These are phyloP conservation scores for Pseudoatta argentina DNA, from an alignment of 1,140 invertebrate genomes.

Conservation along the genomic window DNA sequence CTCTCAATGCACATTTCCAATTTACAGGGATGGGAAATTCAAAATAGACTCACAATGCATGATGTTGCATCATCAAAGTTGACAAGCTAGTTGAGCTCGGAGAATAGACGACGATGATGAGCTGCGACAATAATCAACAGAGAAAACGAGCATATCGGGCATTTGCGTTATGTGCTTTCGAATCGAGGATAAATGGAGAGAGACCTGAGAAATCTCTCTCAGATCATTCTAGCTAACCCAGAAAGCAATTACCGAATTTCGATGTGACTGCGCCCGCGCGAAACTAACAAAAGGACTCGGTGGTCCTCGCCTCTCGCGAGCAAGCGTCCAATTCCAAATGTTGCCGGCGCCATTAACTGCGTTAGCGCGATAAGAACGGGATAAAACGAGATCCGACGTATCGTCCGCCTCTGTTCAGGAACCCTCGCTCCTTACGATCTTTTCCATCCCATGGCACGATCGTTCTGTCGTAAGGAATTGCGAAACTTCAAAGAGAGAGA, in stretches of 20 bases:
- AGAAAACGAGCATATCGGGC: slow-evolving; percentile 19
- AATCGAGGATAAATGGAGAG: slow-evolving; percentile 38
- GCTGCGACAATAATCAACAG: slow-evolving; percentile 20
- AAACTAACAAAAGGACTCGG: slow-evolving; percentile 75
- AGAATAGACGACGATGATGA: slow-evolving; percentile 39
- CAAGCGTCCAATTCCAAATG: slow-evolving; percentile 60
- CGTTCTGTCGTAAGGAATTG: neutral
- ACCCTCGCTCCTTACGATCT: slow-evolving; percentile 1
- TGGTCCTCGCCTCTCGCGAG: slow-evolving; percentile 52
- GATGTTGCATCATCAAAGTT: neutral
- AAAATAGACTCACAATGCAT: neutral
- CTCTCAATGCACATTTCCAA: neutral
- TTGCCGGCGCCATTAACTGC: slow-evolving; percentile 57
- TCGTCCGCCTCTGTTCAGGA: neutral
- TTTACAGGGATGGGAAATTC: neutral
- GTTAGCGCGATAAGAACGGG: slow-evolving; percentile 67
- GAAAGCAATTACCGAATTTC: slow-evolving; percentile 82
- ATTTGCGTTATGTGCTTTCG: neutral
- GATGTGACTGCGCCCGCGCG: slow-evolving; percentile 61
- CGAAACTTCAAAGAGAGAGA: slow-evolving; percentile 16
- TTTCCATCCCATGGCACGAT: neutral
- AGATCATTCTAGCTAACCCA: slow-evolving; percentile 74
- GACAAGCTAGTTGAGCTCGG: slow-evolving; percentile 5
- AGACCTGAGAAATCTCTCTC: slow-evolving; percentile 49
- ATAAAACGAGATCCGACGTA: slow-evolving; percentile 64